These are phyloP conservation scores for Schizopygopsis malacanthus DNA, from an alignment of 2,797 vertebrate species.

Conservation along the genomic window DNA sequence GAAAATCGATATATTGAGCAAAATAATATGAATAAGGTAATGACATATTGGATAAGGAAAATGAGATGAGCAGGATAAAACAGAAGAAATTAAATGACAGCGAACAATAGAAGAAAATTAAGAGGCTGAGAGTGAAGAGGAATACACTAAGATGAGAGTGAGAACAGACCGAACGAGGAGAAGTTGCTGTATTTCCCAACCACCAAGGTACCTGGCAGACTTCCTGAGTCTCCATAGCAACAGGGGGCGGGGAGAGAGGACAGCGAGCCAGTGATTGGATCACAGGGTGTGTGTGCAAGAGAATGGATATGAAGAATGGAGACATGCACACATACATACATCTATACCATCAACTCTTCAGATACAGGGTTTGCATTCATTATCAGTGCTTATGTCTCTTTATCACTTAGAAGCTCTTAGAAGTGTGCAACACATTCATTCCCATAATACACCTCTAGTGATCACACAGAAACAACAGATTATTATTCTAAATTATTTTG, in stretches of 20 bases:
- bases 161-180: constrained; percentile 26
- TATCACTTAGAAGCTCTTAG: neutral
- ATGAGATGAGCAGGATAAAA: neutral
- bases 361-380: neutral
- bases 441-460: neutral
- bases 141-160: neutral
- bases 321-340: constrained; percentile 4
- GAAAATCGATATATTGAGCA: too few relatives aligned
- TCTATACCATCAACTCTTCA: neutral
- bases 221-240: constrained; percentile 63
- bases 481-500: neutral
- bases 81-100: neutral
- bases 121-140: constrained; percentile 34
- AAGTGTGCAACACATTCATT: neutral
- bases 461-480: neutral
- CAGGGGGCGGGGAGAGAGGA: constrained; percentile 55
- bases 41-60: neutral
- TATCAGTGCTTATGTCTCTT: neutral
- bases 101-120: neutral
- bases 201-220: constrained; percentile 56
- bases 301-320: constrained; percentile 38
- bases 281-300: constrained; percentile 24
- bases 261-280: constrained; percentile 41
- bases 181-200: constrained; percentile 47
- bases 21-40: neutral